Conservation (phyloP, 2,113 vertebrate genomes). For the Prunella fulvescens region DNA sequence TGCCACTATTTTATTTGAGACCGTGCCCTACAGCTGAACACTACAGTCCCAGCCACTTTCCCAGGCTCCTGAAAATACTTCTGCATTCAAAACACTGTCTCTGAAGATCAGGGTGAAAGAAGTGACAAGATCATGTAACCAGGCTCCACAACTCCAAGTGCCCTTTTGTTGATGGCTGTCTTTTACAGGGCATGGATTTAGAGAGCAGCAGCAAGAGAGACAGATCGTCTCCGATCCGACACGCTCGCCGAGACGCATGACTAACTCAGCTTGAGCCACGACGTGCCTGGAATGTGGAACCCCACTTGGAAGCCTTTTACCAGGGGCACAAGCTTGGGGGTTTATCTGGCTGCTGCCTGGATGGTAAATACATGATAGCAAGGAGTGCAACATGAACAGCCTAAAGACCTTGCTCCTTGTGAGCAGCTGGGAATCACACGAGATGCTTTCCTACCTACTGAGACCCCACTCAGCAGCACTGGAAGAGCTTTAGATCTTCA, state of each 20-base stretch:
- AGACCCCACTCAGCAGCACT: neutral
- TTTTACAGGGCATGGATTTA: neutral
- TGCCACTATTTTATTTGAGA: neutral
- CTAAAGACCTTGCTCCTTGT: neutral
- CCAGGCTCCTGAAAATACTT: neutral
- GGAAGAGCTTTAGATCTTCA: neutral
- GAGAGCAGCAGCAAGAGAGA: neutral
- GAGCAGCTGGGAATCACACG: neutral
- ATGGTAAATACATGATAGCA: neutral
- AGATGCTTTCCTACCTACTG: neutral
- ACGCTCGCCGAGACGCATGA: neutral
- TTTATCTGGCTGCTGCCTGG: neutral
- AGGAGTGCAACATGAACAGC: neutral
- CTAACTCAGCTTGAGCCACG: slow-evolving; percentile 24
- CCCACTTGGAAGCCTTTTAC: neutral
- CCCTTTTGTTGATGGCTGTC: slow-evolving; percentile 17
- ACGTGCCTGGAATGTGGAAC: slow-evolving; percentile 35
- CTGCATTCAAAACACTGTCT: neutral
- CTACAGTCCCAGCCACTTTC: neutral
- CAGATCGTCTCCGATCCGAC: neutral
- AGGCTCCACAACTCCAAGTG: neutral
- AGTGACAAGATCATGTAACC: neutral
- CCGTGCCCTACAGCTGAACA: neutral
- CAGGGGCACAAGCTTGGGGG: neutral
- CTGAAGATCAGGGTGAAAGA: neutral